A percentile compares a stretch with the other conserved stretches of the same genome.
phyloP scores from a whole-genome alignment of 2,113 vertebrate species.

The Eclectus roratus region DNA sequence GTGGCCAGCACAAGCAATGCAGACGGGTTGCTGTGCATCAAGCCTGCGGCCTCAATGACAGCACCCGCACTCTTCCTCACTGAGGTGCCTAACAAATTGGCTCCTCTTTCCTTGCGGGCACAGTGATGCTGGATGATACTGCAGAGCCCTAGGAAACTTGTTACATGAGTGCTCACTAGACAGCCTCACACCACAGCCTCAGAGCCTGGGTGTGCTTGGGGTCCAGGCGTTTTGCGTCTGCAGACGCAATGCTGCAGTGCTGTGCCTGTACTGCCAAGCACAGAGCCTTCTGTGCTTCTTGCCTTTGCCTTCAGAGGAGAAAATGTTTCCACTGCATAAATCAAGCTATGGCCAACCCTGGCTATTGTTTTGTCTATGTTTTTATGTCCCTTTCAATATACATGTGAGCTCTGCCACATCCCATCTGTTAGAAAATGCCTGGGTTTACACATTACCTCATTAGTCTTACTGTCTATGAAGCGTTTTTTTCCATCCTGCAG shows the following conservation, averaged over 20 bases:
- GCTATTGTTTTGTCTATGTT: constrained; percentile 27
- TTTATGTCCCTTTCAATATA: constrained; percentile 29
- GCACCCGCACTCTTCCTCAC: rapidly evolving
- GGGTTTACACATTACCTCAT: constrained; percentile 8
- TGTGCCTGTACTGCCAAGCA: not conserved
- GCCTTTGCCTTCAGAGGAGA: constrained; percentile 1
- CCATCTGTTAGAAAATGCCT: not conserved
- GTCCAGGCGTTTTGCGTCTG: not conserved
- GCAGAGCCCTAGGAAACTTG: not conserved
- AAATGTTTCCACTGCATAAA: constrained; percentile 26
- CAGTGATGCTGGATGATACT: rapidly evolving
- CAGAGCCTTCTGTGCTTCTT: not conserved
- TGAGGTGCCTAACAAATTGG: not conserved
- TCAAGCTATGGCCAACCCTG: not conserved
- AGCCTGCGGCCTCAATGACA: rapidly evolving
- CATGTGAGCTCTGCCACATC: not conserved
- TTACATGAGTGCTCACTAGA: no score
- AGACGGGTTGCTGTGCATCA: not conserved
- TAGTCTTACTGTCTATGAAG: constrained; percentile 23
- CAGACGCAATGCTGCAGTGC: rapidly evolving
- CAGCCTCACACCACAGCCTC: not conserved
- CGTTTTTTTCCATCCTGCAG: constrained; percentile 31
- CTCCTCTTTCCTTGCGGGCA: not conserved
- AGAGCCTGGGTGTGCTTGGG: not conserved
- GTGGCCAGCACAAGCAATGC: not conserved